Base-by-base conservation (phyloP, 2,888 invertebrate genomes). In the Temnothorax unifasciatus region DNA sequence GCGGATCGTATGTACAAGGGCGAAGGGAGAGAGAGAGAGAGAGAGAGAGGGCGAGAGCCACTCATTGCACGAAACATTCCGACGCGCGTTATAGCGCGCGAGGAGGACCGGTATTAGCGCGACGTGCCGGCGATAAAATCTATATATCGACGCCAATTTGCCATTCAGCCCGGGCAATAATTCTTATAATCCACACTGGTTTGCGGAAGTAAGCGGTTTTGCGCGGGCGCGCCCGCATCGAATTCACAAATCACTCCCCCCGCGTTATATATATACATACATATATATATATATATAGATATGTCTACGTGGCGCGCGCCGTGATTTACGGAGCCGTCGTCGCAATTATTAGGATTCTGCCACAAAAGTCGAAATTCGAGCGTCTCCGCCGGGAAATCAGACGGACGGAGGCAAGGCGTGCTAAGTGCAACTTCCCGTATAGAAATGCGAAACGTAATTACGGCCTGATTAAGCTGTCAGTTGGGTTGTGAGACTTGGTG, bases 121-220 rank as follows among this genome's bases (percentile, higher is more conserved):
- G 79, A 83, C 85, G 85, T 82, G 83, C 79, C 88, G 66, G 50
- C 86, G 85, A 89, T 90, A 88, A 89, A 89, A 89, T 90, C 82
- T 83, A 84, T 82, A 84, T 79, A 84, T 86, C 90, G 68, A 59
- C 68, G 59, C 52, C 88, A 83, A 86, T 89, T 89, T 89, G 90
- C 86, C 90, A 90, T 88, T 90, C 85, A 73, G 83, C 34, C 29
- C 54, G 66, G 59, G 84, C 90, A 89, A 90, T 89, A 89, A 89
- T 89, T 89, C 89, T 89, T 89, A 85, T 90, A 89, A 88, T 88
- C 82, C 83, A 74, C 88, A 82, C 75, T 81, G 85, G 76, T 84
- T 81, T 76, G 86, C 90, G 90, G 90, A 90, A 88, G 90, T 88
- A 90, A 88, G 90, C 90, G 90, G 90, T 90, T 90, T 81, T 86